These are phyloP conservation scores for Tromatobia lineatoria DNA, from an alignment of 2,888 invertebrate species.

Conservation along the genomic window DNA sequence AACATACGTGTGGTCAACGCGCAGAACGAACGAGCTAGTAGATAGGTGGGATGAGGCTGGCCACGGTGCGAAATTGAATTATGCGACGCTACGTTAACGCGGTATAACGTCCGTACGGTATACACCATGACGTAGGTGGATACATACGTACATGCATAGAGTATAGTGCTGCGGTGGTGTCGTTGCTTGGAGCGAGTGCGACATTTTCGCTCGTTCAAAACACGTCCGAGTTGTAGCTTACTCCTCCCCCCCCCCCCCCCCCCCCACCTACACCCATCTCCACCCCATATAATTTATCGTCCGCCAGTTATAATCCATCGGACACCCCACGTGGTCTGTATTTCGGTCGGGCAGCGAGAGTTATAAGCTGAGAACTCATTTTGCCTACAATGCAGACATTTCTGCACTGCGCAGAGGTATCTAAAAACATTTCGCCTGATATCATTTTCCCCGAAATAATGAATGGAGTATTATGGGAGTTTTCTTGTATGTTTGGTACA, in stretches of 20 bases:
- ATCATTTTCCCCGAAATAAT: background rate
- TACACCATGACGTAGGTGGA: conserved; percentile 48
- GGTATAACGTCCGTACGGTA: conserved; percentile 63
- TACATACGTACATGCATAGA: conserved; percentile 15
- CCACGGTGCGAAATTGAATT: conserved; percentile 73
- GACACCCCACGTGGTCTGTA: conserved; percentile 60
- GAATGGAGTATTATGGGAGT: background rate
- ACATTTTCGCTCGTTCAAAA: conserved; percentile 74
- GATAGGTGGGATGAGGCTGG: conserved; percentile 65
- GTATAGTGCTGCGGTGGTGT: conserved; percentile 25
- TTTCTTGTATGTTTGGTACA: no score
- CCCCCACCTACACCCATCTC: conserved; percentile 19
- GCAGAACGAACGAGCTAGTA: conserved; percentile 55
- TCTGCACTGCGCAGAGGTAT: conserved; percentile 21
- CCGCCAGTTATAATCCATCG: conserved; percentile 73
- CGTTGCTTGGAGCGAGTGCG: conserved; percentile 54
- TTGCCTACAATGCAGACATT: conserved; percentile 51
- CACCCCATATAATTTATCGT: conserved; percentile 70
- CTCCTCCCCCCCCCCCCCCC: conserved; percentile 25
- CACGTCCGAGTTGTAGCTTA: conserved; percentile 68
- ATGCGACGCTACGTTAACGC: conserved; percentile 72
- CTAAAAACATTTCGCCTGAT: background rate
- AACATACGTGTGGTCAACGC: conserved; percentile 53
- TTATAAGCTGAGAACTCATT: conserved; percentile 58
- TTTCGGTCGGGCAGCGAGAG: conserved; percentile 42